These are phyloP conservation scores for Agrypnus murinus DNA, from an alignment of 2,888 invertebrate genomes.

Conservation along the genomic window DNA sequence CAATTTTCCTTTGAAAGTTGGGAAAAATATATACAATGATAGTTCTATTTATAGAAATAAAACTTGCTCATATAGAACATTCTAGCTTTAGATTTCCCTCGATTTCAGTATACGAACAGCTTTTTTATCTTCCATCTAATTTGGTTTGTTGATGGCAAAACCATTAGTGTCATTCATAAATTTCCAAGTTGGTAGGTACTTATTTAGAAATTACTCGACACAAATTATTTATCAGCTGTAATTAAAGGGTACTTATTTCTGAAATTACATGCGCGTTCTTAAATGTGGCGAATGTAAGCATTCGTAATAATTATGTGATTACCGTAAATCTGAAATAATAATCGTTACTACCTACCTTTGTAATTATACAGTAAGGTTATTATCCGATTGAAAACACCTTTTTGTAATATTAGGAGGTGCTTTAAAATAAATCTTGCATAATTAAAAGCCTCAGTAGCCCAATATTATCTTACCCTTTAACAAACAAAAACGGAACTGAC, in stretches of 20 bases:
- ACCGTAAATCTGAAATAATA: neutral
- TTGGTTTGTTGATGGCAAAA: neutral
- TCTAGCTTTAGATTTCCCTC: neutral
- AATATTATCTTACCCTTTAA: too few species aligned
- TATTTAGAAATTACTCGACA: constrained; percentile 17
- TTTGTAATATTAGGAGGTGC: too few species aligned
- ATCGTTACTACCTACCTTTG: neutral
- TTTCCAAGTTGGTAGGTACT: constrained; percentile 10
- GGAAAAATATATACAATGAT: constrained; percentile 10
- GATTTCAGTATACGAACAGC: neutral
- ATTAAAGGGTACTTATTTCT: neutral
- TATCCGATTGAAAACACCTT: too few species aligned
- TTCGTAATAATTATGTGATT: constrained; percentile 17
- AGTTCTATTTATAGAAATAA: neutral
- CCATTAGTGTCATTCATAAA: constrained; percentile 20
- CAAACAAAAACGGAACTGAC: too few species aligned
- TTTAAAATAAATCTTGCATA: too few species aligned
- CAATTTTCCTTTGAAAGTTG: neutral
- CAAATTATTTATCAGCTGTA: constrained; percentile 2
- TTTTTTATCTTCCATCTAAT: constrained; percentile 14
- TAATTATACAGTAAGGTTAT: too few species aligned
- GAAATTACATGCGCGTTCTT: constrained; percentile 18
- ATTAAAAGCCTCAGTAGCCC: too few species aligned
- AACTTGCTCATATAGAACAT: neutral
- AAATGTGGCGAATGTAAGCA: neutral